Percentiles rank a stretch among this genome's conserved stretches.
These are phyloP conservation scores for Blennius ocellaris DNA, from an alignment of 2,113 vertebrate genomes.

Conservation along the genomic window DNA sequence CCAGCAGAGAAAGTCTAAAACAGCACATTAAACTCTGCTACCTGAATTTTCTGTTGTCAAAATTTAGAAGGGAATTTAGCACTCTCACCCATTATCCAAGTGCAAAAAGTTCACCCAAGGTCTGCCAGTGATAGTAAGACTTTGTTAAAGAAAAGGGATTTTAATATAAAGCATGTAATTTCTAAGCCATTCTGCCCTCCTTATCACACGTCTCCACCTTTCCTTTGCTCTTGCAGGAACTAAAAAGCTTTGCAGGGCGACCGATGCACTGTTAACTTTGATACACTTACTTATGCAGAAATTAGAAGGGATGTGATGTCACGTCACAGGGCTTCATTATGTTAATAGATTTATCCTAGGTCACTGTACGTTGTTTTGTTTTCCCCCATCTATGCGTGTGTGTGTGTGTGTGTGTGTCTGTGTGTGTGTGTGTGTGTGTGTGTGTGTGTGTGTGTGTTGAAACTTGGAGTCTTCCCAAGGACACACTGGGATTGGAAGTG, in stretches of 20 bases:
- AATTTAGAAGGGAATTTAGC: constrained; percentile 21
- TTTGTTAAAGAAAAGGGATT: constrained; percentile 45
- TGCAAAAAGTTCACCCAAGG: constrained; percentile 49
- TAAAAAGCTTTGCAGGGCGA: constrained; percentile 21
- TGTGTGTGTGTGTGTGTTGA: neutral
- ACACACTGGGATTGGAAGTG: too few relatives aligned
- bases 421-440: neutral
- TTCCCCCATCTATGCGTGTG: too few relatives aligned
- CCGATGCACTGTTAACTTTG: constrained; percentile 49
- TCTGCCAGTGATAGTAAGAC: constrained; percentile 34
- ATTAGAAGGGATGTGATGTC: constrained; percentile 41
- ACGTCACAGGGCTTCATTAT: constrained; percentile 23
- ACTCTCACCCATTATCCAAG: constrained; percentile 21
- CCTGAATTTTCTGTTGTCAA: constrained; percentile 24
- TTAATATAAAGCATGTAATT: constrained; percentile 63
- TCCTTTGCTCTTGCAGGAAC: constrained; percentile 39
- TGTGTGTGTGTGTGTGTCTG: neutral
- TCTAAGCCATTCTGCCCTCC: constrained; percentile 46
- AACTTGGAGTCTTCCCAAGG: neutral
- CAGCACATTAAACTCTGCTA: constrained; percentile 4
- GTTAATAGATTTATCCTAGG: constrained; percentile 36
- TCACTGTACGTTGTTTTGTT: neutral
- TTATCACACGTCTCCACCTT: constrained; percentile 68
- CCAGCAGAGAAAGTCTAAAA: constrained; percentile 17
- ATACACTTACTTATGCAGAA: constrained; percentile 36